phyloP scores from a whole-genome alignment of 2,113 vertebrate species.

The Lycaon pictus region DNA sequence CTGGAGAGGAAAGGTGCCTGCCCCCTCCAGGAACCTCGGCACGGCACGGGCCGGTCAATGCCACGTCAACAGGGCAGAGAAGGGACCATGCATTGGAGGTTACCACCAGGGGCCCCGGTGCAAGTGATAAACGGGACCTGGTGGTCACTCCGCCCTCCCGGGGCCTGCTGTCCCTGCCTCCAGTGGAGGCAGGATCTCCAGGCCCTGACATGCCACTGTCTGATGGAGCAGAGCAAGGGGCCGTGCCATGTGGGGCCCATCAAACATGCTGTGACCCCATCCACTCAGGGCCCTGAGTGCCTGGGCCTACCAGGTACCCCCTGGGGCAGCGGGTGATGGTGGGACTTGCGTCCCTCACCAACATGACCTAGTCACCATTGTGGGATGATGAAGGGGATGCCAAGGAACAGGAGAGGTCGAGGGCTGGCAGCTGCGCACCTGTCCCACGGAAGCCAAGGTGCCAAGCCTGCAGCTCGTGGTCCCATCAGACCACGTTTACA shows the following conservation, averaged over 20 bases:
- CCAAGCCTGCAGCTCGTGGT: rapidly evolving
- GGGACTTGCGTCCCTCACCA: rapidly evolving
- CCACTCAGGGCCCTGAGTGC: rapidly evolving
- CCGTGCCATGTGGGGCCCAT: background rate
- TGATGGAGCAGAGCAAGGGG: background rate
- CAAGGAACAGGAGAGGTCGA: too few species aligned
- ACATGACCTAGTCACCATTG: rapidly evolving
- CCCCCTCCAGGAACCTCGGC: background rate
- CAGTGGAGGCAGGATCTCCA: background rate
- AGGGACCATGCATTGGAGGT: background rate
- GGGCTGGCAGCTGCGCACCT: rapidly evolving
- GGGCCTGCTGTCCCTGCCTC: background rate
- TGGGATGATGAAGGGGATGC: rapidly evolving
- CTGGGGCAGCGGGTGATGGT: background rate
- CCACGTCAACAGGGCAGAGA: background rate
- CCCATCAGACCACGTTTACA: background rate
- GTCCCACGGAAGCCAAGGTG: rapidly evolving
- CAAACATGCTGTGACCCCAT: background rate
- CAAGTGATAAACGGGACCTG: background rate
- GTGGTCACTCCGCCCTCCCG: background rate
- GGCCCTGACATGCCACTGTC: background rate
- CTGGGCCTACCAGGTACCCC: too few species aligned
- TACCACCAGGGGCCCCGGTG: background rate
- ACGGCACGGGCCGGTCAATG: too few species aligned
- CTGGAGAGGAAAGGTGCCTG: rapidly evolving